Conservation (phyloP, 35 echinoderm and acorn worm genomes). For the Apostichopus californicus region DNA sequence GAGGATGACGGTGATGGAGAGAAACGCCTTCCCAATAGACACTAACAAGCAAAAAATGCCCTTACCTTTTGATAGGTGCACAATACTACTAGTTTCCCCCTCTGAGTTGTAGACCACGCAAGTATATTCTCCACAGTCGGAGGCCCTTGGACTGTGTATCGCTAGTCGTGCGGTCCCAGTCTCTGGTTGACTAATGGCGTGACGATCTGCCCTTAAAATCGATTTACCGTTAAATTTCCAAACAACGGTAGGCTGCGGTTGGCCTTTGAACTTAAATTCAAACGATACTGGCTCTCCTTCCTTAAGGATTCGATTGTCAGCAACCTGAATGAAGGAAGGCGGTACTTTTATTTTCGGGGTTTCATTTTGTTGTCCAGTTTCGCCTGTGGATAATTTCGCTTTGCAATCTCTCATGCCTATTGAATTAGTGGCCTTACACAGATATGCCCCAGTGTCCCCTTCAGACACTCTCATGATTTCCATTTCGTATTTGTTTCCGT, state of each 20-base stretch:
- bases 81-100: constrained; percentile 10
- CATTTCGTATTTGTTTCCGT: constrained; percentile 35
- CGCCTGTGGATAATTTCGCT: constrained; percentile 20
- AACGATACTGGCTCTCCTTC: constrained; percentile 28
- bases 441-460: constrained; percentile 16
- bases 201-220: constrained; percentile 32
- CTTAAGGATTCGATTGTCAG: background rate
- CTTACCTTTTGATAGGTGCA: background rate
- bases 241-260: constrained; percentile 19
- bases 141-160: background rate
- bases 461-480: constrained; percentile 15
- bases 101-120: constrained; percentile 40
- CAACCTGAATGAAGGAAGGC: background rate
- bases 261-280: constrained; percentile 32
- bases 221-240: constrained; percentile 45
- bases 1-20: no score
- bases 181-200: constrained; percentile 14
- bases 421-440: constrained; percentile 44
- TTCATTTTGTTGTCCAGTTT: constrained; percentile 16
- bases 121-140: constrained; percentile 36
- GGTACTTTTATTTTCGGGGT: background rate
- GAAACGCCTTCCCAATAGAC: no score
- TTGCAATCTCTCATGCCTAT: constrained; percentile 39
- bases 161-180: constrained; percentile 26
- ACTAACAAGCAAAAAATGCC: no score